These are phyloP conservation scores for Cydia strobilella DNA, from an alignment of 1,140 invertebrate genomes.

Conservation along the genomic window DNA sequence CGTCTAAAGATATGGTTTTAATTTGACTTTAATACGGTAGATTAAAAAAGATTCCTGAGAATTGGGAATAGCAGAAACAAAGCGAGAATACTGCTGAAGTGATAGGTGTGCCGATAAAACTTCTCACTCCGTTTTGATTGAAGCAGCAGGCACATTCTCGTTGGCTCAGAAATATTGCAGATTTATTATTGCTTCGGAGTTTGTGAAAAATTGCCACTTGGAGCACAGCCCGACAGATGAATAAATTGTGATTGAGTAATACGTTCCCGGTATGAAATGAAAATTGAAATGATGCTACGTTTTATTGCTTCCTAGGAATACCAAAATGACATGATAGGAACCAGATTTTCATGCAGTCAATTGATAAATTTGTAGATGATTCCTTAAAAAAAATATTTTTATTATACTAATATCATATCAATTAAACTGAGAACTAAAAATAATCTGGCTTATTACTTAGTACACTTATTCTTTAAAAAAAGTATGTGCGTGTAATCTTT, in stretches of 20 bases:
- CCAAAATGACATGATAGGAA: background rate
- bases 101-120: slow-evolving; percentile 10
- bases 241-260: slow-evolving; percentile 36
- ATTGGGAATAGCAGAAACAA: background rate
- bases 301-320: background rate
- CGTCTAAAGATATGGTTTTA: too few species aligned
- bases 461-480: too few species aligned
- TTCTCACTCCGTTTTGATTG: slow-evolving; percentile 28
- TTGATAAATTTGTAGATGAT: background rate
- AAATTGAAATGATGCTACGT: slow-evolving; percentile 25
- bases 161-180: slow-evolving; percentile 32
- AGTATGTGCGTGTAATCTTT: too few species aligned
- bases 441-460: background rate
- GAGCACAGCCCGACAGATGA: slow-evolving; percentile 26
- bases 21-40: background rate
- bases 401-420: too few species aligned
- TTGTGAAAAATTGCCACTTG: slow-evolving; percentile 35
- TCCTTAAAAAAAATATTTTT: too few species aligned
- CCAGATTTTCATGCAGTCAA: background rate
- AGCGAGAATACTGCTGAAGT: background rate
- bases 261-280: slow-evolving; percentile 25
- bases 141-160: slow-evolving; percentile 16
- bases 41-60: background rate
- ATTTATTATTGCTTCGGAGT: slow-evolving; percentile 35
- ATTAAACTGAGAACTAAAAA: background rate